Conservation (phyloP, 2,797 vertebrate genomes). For the Gobio occitaniae region DNA sequence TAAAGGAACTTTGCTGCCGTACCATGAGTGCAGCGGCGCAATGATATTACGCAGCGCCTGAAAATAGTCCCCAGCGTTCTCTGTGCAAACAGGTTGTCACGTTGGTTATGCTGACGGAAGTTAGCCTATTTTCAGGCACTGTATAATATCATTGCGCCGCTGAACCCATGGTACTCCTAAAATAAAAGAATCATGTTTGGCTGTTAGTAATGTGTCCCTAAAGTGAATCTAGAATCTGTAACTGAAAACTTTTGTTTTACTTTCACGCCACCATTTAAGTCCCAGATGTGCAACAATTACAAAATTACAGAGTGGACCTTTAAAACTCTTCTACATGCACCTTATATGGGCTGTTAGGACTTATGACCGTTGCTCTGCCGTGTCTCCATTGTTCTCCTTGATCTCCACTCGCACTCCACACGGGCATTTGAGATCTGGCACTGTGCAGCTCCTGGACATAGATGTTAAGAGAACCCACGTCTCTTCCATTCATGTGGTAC, state of each 20-base stretch:
- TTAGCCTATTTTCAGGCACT: too few species aligned
- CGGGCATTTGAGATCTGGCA: not conserved
- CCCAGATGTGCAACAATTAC: not conserved
- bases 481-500: slow-evolving; percentile 79
- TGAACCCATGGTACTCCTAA: too few species aligned
- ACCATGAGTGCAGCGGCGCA: too few species aligned
- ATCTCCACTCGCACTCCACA: slow-evolving; percentile 73
- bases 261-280: not conserved
- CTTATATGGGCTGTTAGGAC: slow-evolving; percentile 69
- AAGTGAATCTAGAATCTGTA: not conserved
- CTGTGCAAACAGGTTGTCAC: too few species aligned
- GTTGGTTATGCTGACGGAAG: too few species aligned
- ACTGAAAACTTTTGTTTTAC: not conserved
- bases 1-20: too few species aligned
- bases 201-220: not conserved
- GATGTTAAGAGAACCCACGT: slow-evolving; percentile 70
- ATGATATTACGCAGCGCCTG: too few species aligned
- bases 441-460: slow-evolving; percentile 62
- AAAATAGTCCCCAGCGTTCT: too few species aligned
- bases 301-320: not conserved
- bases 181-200: not conserved
- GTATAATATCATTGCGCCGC: too few species aligned
- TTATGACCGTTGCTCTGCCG: slow-evolving; percentile 72
- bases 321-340: slow-evolving; percentile 53
- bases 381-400: slow-evolving; percentile 79